Conservation (phyloP, 2,888 invertebrate genomes). For the Rhingia rostrata region DNA sequence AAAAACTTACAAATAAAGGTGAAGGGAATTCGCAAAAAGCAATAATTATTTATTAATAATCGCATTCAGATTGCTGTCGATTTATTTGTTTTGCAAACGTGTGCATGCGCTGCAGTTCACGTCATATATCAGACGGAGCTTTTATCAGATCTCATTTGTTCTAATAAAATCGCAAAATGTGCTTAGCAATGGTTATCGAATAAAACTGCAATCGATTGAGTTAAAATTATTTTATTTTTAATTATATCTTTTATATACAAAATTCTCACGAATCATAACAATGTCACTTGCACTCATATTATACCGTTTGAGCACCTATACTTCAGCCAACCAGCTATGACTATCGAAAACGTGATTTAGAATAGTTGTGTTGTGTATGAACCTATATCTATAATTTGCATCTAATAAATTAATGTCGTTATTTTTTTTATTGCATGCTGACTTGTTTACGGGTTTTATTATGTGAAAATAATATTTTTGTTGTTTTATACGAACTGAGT, state of each 20-base stretch:
- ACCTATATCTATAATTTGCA: constrained; percentile 8
- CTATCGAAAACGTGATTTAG: constrained; percentile 21
- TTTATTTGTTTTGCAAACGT: constrained; percentile 37
- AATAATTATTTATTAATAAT: constrained; percentile 43
- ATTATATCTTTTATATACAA: not conserved
- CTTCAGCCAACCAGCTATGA: not conserved
- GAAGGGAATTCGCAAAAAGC: constrained; percentile 13
- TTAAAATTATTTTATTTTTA: not conserved
- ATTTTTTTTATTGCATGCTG: constrained; percentile 1
- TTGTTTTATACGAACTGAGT: not conserved
- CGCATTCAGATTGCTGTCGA: constrained; percentile 33
- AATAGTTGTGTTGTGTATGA: not conserved
- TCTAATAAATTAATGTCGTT: constrained; percentile 20
- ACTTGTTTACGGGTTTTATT: constrained; percentile 16
- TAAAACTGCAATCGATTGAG: not conserved
- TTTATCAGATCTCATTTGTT: constrained; percentile 14
- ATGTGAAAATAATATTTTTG: not conserved
- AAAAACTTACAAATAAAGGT: constrained; percentile 1
- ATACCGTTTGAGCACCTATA: not conserved
- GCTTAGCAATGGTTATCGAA: no score
- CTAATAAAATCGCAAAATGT: constrained; percentile 7
- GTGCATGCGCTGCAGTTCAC: constrained; percentile 2
- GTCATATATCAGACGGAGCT: constrained; percentile 4
- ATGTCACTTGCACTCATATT: not conserved
- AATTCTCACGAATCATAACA: constrained; percentile 1